Evolutionary conservation across 2,113 vertebrate species (phyloP).

Genomic region (Machaerirhynchus nigripectus): DNA sequence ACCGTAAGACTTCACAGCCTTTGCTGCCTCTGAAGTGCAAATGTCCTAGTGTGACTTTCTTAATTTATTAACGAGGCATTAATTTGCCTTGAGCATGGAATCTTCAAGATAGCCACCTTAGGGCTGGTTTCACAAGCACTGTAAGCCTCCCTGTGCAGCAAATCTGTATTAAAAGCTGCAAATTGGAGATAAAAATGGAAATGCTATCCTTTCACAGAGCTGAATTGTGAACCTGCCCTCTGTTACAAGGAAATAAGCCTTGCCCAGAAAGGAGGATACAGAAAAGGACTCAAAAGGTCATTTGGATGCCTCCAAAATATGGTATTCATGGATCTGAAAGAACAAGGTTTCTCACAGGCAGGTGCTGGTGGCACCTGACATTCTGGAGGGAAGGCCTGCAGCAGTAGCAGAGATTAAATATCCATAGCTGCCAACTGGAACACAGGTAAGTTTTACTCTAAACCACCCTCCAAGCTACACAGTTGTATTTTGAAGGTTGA

Average conservation of each 20-base stretch:
- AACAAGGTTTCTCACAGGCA: not conserved
- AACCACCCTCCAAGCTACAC: not conserved
- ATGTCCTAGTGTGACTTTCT: not conserved
- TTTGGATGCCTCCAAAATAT: not conserved
- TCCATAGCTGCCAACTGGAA: not conserved
- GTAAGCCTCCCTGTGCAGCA: not conserved
- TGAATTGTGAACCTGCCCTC: not conserved
- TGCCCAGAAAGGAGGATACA: not conserved
- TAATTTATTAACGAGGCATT: not conserved
- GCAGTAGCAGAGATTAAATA: not conserved
- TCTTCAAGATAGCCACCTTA: not conserved
- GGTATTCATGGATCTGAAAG: not conserved
- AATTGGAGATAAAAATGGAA: constrained; percentile 34
- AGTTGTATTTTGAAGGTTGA: not conserved
- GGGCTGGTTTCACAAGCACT: not conserved
- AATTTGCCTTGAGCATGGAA: not conserved
- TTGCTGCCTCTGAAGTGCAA: not conserved
- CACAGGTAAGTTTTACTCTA: not conserved
- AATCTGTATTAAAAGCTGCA: constrained; percentile 8
- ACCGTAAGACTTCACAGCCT: not conserved
- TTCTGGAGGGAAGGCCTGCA: not conserved
- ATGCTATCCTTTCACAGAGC: not conserved
- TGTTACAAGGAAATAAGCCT: not conserved
- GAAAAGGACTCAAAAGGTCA: constrained; percentile 11
- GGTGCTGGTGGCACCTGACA: not conserved